phyloP scores from a whole-genome alignment of 2,113 vertebrate species.

The Scartelaos histophorus region DNA sequence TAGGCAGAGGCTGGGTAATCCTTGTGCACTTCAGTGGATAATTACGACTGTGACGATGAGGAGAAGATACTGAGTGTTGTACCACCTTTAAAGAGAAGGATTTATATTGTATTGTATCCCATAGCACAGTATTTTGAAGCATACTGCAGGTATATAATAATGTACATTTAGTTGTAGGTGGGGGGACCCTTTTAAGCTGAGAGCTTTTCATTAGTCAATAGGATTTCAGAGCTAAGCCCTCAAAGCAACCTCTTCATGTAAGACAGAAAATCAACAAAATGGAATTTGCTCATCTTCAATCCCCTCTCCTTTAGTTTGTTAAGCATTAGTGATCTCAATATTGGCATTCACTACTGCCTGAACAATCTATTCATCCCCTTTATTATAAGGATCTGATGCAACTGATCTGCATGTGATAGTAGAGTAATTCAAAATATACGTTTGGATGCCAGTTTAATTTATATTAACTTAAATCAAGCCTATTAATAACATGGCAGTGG shows the following conservation, averaged over 20 bases:
- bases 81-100: constrained; percentile 55
- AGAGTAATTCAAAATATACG: not conserved
- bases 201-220: constrained; percentile 36
- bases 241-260: constrained; percentile 46
- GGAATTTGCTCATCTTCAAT: constrained; percentile 17
- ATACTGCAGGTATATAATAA: constrained; percentile 18
- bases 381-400: not conserved
- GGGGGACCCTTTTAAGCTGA: constrained; percentile 49
- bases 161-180: constrained; percentile 25
- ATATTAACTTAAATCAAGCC: not conserved
- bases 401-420: constrained; percentile 1
- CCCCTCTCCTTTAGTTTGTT: constrained; percentile 22
- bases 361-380: constrained; percentile 7
- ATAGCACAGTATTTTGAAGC: constrained; percentile 18
- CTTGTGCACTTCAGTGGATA: constrained; percentile 50
- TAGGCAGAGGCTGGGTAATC: constrained; percentile 52
- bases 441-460: not conserved
- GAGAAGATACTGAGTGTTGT: constrained; percentile 42
- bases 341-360: constrained; percentile 16
- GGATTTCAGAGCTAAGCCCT: constrained; percentile 53
- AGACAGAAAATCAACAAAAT: constrained; percentile 46
- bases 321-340: constrained; percentile 19
- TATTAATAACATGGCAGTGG: not conserved
- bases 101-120: constrained; percentile 36
- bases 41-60: constrained; percentile 48